These are phyloP conservation scores for Vombatus ursinus DNA, from an alignment of 2,113 vertebrate species.

Conservation along the genomic window DNA sequence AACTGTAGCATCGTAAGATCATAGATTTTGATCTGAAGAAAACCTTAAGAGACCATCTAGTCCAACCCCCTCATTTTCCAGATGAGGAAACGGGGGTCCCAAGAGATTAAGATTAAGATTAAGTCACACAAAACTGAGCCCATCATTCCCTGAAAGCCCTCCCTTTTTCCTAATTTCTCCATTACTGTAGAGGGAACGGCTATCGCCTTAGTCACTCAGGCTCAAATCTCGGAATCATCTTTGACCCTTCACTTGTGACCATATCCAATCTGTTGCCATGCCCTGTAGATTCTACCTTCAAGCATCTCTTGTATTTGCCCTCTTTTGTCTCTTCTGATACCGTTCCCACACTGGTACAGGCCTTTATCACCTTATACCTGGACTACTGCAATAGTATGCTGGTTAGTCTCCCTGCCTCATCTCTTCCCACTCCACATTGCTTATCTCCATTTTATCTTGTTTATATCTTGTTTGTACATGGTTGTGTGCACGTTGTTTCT, in stretches of 20 bases:
- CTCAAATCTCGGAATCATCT: not conserved
- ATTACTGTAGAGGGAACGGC: not conserved
- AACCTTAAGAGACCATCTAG: not conserved
- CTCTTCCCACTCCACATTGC: not conserved
- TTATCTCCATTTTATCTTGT: not conserved
- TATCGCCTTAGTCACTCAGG: too few species aligned
- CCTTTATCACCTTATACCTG: not conserved
- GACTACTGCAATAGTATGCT: not conserved
- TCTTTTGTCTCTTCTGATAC: not conserved
- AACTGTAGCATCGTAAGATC: not conserved
- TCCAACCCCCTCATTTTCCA: slow-evolving; percentile 1
- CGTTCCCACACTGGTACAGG: not conserved
- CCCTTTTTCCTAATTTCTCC: not conserved
- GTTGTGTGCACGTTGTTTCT: not conserved
- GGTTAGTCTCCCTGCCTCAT: not conserved
- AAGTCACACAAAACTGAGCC: not conserved
- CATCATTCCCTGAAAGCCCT: not conserved
- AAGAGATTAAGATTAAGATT: not conserved
- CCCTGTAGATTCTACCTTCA: not conserved
- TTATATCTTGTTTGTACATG: not conserved
- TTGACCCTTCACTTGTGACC: not conserved
- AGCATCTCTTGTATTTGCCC: not conserved
- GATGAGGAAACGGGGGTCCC: not conserved
- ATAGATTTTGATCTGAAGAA: not conserved
- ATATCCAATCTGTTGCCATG: not conserved